Conservation (phyloP, 2,888 invertebrate genomes). For the Eupelmus urozonus region DNA sequence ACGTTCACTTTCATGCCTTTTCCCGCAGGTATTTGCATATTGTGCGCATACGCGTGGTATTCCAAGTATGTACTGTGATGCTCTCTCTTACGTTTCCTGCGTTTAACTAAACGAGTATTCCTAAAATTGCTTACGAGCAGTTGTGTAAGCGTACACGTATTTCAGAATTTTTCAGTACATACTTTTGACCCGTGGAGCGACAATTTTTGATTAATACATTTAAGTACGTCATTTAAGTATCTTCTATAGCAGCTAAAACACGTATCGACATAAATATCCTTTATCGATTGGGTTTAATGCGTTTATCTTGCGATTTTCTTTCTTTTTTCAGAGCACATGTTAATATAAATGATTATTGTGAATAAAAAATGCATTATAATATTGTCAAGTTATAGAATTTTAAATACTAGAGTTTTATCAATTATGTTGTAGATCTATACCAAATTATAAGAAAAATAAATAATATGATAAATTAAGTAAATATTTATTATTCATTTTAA, state of each 20-base stretch:
- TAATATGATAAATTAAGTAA: no score
- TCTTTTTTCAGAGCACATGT: neutral
- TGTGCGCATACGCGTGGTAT: neutral
- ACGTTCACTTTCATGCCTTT: conserved; percentile 21
- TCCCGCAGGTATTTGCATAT: conserved; percentile 40
- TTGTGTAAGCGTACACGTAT: conserved; percentile 38
- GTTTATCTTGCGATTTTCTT: no score
- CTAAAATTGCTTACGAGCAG: conserved; percentile 58
- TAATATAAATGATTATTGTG: no score
- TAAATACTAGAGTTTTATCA: no score
- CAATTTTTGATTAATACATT: no score
- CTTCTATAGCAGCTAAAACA: conserved; percentile 30
- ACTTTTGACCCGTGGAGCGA: conserved; percentile 61
- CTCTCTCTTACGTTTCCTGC: conserved; percentile 49
- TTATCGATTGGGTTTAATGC: conserved; percentile 47
- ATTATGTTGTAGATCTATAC: no score
- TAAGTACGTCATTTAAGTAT: conserved; percentile 8
- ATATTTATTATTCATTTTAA: no score
- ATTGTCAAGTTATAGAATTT: no score
- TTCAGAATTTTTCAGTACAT: conserved; percentile 56
- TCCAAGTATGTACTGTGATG: neutral
- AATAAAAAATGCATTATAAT: no score
- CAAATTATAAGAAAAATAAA: neutral
- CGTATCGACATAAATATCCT: conserved; percentile 34
- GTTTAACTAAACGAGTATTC: conserved; percentile 55